A percentile compares a stretch with the other conserved stretches of the same genome.
Conservation (phyloP, 1,140 invertebrate genomes). For the Megalonaias nervosa region DNA sequence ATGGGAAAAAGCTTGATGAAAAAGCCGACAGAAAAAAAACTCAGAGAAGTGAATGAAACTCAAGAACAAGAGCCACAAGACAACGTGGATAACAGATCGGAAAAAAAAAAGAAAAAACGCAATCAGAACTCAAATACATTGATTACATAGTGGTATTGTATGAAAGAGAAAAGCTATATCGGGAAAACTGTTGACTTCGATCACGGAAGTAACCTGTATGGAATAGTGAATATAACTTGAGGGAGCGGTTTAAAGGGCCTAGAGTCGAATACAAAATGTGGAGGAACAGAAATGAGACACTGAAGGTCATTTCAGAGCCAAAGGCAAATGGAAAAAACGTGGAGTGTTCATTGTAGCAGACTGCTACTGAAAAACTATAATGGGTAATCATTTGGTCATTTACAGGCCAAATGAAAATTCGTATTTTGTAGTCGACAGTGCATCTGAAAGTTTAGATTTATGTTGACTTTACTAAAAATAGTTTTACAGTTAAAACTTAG, state of each 20-base stretch:
- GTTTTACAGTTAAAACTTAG: too few relatives aligned
- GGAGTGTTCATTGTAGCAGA: too few relatives aligned
- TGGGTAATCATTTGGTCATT: too few relatives aligned
- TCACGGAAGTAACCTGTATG: constrained; percentile 5
- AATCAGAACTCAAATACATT: background rate
- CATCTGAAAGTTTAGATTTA: too few relatives aligned
- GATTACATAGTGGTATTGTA: constrained; percentile 3
- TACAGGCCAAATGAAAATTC: too few relatives aligned
- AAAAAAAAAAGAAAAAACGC: too few relatives aligned
- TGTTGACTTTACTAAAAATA: too few relatives aligned
- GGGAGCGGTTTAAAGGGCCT: background rate
- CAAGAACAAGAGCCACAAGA: background rate
- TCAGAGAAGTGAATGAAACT: background rate
- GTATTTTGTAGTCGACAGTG: too few relatives aligned
- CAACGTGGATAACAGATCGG: too few relatives aligned
- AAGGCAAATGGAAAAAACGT: background rate
- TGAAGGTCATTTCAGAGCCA: constrained; percentile 2
- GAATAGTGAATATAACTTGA: background rate
- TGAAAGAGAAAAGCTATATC: constrained; percentile 8
- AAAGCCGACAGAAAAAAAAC: background rate
- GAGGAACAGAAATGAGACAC: background rate
- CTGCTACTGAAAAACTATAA: too few relatives aligned
- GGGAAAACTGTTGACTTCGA: background rate
- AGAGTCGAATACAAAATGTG: constrained; percentile 7
- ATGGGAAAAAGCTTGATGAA: constrained; percentile 1